phyloP scores from a whole-genome alignment of 2,888 invertebrate species.

The Lepidonotus clava region DNA sequence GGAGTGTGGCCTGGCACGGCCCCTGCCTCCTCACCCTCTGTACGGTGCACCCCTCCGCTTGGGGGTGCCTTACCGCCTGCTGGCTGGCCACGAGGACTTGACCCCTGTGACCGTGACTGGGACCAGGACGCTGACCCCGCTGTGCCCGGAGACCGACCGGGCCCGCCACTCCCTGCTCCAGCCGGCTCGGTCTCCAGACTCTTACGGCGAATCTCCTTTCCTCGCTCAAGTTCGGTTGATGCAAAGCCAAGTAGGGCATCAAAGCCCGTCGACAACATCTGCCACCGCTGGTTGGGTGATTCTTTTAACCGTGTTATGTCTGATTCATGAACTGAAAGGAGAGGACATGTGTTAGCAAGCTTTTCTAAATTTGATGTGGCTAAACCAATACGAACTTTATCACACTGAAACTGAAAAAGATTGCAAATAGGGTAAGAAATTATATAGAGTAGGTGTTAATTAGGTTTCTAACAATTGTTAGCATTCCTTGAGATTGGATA shows the following conservation, averaged over 20 bases:
- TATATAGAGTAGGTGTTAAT: no score
- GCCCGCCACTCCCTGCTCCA: neutral
- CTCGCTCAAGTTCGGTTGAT: conserved; percentile 90
- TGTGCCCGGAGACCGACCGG: conserved; percentile 15
- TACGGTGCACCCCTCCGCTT: neutral
- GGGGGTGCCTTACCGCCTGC: neutral
- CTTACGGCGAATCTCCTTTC: conserved; percentile 58
- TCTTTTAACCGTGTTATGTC: conserved; percentile 57
- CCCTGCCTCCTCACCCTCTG: conserved; percentile 5
- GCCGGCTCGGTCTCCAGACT: conserved; percentile 54
- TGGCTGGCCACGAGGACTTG: neutral
- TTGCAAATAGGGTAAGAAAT: no score
- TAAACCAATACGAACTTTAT: no score
- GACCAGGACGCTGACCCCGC: neutral
- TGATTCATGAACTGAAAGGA: conserved; percentile 41
- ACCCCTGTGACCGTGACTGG: neutral
- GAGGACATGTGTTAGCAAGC: neutral
- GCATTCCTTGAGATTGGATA: no score
- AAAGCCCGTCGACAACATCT: conserved; percentile 95
- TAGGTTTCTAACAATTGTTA: no score
- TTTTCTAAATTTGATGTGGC: no score
- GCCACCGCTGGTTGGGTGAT: conserved; percentile 84
- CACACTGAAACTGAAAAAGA: no score
- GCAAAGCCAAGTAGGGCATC: conserved; percentile 96
- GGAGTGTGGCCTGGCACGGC: conserved; percentile 10